Percentiles rank a stretch among this genome's conserved stretches.
These are phyloP conservation scores for Megaustenia siamemsis DNA, from an alignment of 2,888 invertebrate genomes.

Conservation along the genomic window DNA sequence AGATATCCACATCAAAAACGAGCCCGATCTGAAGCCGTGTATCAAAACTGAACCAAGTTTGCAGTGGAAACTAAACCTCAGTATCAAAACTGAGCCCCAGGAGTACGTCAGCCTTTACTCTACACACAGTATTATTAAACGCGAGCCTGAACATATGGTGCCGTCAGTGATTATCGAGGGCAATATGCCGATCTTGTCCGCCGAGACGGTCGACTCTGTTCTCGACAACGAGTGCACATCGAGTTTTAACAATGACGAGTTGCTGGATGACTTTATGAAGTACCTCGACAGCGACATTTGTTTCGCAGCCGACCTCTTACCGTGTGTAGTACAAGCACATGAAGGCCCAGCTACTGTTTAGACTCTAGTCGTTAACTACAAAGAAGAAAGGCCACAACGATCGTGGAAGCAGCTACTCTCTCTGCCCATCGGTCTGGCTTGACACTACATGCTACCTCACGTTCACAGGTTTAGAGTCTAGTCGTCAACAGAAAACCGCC, in stretches of 20 bases:
- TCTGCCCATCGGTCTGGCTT: not conserved
- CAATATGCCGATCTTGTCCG: constrained; percentile 23
- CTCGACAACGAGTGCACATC: constrained; percentile 17
- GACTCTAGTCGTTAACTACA: not conserved
- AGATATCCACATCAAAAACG: not conserved
- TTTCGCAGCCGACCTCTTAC: not conserved
- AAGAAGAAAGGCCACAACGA: not conserved
- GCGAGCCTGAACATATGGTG: constrained; percentile 19
- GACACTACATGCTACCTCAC: constrained; percentile 2
- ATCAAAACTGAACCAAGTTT: constrained; percentile 1
- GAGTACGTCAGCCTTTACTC: constrained; percentile 1
- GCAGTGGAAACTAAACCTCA: constrained; percentile 11
- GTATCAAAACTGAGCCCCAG: constrained; percentile 42
- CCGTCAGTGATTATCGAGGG: not conserved
- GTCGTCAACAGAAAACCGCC: too few relatives aligned
- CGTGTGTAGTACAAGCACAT: constrained; percentile 2
- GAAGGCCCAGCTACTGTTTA: constrained; percentile 45
- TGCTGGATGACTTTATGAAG: constrained; percentile 39
- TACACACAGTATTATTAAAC: constrained; percentile 22
- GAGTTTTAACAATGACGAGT: constrained; percentile 24
- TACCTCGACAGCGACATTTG: constrained; percentile 22
- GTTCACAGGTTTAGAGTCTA: not conserved
- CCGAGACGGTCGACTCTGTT: constrained; percentile 18
- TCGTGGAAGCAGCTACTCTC: not conserved
- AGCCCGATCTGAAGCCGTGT: not conserved